phyloP scores from a whole-genome alignment of 2,113 vertebrate genomes.

The Myrmophylax atrothorax region DNA sequence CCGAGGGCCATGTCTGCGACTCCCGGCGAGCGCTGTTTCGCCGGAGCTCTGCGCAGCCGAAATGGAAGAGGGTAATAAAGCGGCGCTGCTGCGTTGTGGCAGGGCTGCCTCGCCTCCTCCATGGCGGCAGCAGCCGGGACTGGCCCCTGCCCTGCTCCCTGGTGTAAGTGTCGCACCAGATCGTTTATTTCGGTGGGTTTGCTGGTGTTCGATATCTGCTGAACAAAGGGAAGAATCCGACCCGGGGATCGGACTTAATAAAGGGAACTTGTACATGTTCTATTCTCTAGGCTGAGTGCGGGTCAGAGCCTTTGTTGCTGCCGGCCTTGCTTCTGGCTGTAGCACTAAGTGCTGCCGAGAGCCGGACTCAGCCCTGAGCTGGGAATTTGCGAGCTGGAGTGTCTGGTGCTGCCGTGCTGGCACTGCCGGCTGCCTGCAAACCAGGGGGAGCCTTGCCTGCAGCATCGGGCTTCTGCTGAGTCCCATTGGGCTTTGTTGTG shows the following conservation, averaged over 20 bases:
- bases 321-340: not conserved
- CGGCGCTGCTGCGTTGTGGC: constrained; percentile 13
- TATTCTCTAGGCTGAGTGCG: not conserved
- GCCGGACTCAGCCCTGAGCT: not conserved
- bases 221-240: not conserved
- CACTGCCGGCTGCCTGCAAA: fast-evolving
- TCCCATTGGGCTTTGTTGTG: not conserved
- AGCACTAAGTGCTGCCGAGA: not conserved
- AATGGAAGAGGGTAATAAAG: constrained; percentile 2
- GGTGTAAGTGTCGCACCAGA: not conserved
- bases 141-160: not conserved
- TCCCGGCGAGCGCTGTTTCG: not conserved
- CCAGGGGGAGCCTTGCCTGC: not conserved
- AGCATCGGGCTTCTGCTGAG: not conserved
- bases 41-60: not conserved
- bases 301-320: constrained; percentile 20
- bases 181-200: not conserved
- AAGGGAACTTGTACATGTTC: not conserved
- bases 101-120: constrained; percentile 3
- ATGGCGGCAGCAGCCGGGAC: not conserved
- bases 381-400: not conserved
- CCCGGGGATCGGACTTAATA: not conserved
- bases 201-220: not conserved
- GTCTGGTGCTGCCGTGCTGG: not conserved
- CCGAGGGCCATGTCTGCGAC: not conserved